Base-by-base conservation (phyloP, 2,888 invertebrate genomes). In the Mimas tiliae region DNA sequence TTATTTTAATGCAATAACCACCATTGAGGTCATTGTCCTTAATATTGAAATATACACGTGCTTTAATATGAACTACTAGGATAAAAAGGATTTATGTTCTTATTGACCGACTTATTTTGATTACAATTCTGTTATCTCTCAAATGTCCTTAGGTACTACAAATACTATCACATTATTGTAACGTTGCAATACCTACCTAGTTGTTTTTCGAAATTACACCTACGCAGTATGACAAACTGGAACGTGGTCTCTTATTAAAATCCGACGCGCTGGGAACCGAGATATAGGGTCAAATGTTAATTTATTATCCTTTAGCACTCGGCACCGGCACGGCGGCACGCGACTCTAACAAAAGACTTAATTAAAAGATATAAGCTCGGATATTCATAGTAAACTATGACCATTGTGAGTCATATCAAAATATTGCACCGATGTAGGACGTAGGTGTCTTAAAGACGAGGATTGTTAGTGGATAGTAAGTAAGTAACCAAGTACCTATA, bases 261-360 rank as follows among this genome's bases (percentile, higher is more conserved):
- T 87, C 84, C 83, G 77, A 75, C 75, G 70, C 74, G 27, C 12
- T 14, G 62, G 76, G 70, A 27, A 27, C 67, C 67, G 67, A 27
- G 27, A 27, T 27, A 27, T 27, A 27, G 27, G 87, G 87, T 89
- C 86, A 89, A 84, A 78, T 75, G 87, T 85, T 84, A 88, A 86
- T 84, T 84, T 75, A 80, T 74, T 72, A 77, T 78, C 83, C 81
- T 82, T 82, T 79, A 69, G 70, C 69, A 68, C 69, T 70, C 70
- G 19, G 19, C 19, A 50, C 50, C 19, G 19, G 19, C 19, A 50
- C 50, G 16, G 16, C 50, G 50, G 19, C 50, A 78, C 77, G 79
- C 77, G 76, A 68, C 79, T 79, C 71, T 69, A 66, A 69, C 84
- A 87, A 90, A 38, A 87, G 65, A 71, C 72, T 84, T 85, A 84